phyloP scores from a whole-genome alignment of 30 jellyfish, hydroid and myxozoan genomes.

The Hydractinia echinata region DNA sequence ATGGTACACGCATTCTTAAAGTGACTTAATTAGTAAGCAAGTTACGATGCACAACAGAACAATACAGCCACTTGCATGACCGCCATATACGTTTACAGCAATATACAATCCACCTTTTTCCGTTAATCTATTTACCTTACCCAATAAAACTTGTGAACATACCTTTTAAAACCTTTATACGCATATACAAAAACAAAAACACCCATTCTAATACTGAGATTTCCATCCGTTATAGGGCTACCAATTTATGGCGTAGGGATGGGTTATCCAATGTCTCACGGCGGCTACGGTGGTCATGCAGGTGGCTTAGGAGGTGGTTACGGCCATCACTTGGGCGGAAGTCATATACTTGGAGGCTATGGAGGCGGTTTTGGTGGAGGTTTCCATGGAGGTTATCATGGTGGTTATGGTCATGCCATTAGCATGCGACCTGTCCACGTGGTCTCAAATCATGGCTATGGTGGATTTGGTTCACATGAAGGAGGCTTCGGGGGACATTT shows the following conservation, averaged over 20 bases:
- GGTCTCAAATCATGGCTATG: slow-evolving; percentile 32
- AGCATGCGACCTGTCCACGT: slow-evolving; percentile 8
- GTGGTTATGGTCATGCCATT: slow-evolving; percentile 56
- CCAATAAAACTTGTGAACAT: background rate
- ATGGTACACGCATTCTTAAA: too few relatives aligned
- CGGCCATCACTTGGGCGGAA: slow-evolving; percentile 51
- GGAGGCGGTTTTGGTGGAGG: slow-evolving; percentile 45
- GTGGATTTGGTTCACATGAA: slow-evolving; percentile 37
- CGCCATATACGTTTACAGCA: background rate
- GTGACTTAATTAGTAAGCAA: too few relatives aligned
- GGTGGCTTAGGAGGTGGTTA: slow-evolving; percentile 60
- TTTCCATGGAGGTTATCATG: slow-evolving; percentile 21
- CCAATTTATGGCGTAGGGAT: slow-evolving; percentile 54
- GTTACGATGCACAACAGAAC: too few relatives aligned
- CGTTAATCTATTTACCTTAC: too few relatives aligned
- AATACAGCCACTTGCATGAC: background rate
- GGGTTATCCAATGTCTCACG: slow-evolving; percentile 32
- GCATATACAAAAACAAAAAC: background rate
- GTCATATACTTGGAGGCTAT: slow-evolving; percentile 43
- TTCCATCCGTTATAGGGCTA: slow-evolving; percentile 31
- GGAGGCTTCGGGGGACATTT: slow-evolving; percentile 62
- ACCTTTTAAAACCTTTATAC: background rate
- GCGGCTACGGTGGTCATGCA: slow-evolving; percentile 56
- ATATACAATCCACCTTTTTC: too few relatives aligned
- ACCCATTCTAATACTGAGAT: background rate